phyloP scores from a whole-genome alignment of 2,113 vertebrate species.

The Tauraco erythrolophus region DNA sequence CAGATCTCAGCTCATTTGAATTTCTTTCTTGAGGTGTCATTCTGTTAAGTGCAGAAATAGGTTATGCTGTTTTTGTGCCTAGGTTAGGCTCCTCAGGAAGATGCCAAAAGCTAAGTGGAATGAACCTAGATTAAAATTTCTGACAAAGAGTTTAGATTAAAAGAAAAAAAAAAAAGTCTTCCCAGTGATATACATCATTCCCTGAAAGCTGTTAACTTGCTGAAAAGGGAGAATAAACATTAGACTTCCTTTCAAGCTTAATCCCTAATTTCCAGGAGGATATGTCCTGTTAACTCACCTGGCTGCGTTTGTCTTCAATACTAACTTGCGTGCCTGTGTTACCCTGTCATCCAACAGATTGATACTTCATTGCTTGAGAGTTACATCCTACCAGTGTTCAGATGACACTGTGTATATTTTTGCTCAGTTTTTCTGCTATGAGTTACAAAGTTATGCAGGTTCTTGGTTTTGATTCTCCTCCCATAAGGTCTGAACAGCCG shows the following conservation, averaged over 20 bases:
- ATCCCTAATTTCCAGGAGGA: neutral
- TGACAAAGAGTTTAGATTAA: neutral
- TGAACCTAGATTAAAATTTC: neutral
- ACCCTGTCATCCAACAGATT: neutral
- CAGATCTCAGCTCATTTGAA: neutral
- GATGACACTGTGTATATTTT: neutral
- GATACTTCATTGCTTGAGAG: neutral
- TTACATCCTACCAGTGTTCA: neutral
- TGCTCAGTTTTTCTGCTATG: neutral
- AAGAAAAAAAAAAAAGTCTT: neutral
- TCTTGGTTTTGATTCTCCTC: neutral
- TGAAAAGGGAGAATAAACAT: neutral
- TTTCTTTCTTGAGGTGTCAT: conserved; percentile 8
- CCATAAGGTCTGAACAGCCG: neutral
- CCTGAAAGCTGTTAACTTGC: neutral
- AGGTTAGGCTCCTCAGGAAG: neutral
- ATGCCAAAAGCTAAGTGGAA: neutral
- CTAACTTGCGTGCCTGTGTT: neutral
- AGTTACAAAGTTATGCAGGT: neutral
- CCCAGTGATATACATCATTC: neutral
- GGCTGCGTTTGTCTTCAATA: neutral
- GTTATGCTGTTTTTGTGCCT: neutral
- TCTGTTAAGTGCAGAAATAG: neutral
- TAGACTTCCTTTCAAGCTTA: neutral
- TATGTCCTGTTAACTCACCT: neutral